phyloP scores from a whole-genome alignment of 2,888 invertebrate genomes.

The Epinotia nisella region DNA sequence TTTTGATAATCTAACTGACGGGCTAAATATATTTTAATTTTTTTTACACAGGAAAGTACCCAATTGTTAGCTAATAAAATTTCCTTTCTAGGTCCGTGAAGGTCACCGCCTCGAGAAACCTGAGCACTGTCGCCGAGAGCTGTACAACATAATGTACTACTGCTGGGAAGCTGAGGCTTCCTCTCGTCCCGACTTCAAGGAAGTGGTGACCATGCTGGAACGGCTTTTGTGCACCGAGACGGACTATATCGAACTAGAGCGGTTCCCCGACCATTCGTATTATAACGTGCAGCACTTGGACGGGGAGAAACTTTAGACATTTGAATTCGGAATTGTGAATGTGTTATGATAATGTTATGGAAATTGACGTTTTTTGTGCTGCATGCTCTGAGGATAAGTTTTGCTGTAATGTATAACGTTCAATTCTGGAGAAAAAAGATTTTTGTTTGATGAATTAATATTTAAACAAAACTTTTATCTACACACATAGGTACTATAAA shows the following conservation, averaged over 20 bases:
- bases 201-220: constrained; percentile 92
- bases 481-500: too few relatives aligned
- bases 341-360: constrained; percentile 23
- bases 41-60: too few relatives aligned
- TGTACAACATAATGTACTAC: constrained; percentile 97
- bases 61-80: background rate
- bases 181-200: constrained; percentile 93
- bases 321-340: constrained; percentile 23
- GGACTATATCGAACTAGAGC: constrained; percentile 96
- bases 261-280: constrained; percentile 97
- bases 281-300: constrained; percentile 94
- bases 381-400: background rate
- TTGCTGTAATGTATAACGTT: background rate
- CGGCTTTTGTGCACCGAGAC: constrained; percentile 94
- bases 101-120: constrained; percentile 96
- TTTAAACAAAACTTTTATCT: background rate
- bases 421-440: background rate
- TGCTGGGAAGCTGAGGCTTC: constrained; percentile 96
- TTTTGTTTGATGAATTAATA: background rate
- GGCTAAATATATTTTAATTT: too few relatives aligned
- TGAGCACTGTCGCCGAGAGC: constrained; percentile 95
- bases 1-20: too few relatives aligned
- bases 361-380: constrained; percentile 28
- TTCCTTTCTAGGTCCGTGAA: constrained; percentile 88
- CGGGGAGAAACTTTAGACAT: constrained; percentile 87